A percentile compares a stretch with the other conserved stretches of the same genome.
Evolutionary conservation across 2,113 vertebrate genomes (phyloP).

Genomic region (Paedocypris sp.): DNA sequence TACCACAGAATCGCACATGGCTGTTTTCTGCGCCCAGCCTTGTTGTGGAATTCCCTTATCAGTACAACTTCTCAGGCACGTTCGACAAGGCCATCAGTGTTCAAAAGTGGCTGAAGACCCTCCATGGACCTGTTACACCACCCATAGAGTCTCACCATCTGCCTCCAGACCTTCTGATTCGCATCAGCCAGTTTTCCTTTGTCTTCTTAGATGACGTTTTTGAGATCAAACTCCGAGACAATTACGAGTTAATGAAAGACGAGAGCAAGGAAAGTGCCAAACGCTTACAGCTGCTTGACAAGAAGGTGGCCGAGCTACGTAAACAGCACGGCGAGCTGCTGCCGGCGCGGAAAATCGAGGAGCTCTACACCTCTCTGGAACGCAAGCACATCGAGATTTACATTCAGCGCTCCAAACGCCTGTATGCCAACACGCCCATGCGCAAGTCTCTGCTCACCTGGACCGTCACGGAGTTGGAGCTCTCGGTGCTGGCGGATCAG

Average conservation of each 20-base stretch:
- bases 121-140: constrained; percentile 53
- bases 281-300: constrained; percentile 80
- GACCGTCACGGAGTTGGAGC: constrained; percentile 76
- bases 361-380: constrained; percentile 90
- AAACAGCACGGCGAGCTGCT: constrained; percentile 92
- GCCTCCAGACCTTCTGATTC: constrained; percentile 78
- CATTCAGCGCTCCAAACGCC: constrained; percentile 88
- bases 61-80: constrained; percentile 86
- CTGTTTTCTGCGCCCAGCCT: constrained; percentile 70
- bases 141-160: constrained; percentile 29
- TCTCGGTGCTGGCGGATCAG: constrained; percentile 75
- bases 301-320: constrained; percentile 84
- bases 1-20: constrained; percentile 74
- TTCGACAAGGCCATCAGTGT: constrained; percentile 80
- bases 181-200: constrained; percentile 82
- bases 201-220: constrained; percentile 89
- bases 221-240: constrained; percentile 92
- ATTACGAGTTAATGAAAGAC: constrained; percentile 96
- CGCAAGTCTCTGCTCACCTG: constrained; percentile 87
- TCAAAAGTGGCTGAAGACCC: constrained; percentile 89
- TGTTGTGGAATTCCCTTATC: constrained; percentile 83
- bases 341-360: constrained; percentile 93
- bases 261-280: constrained; percentile 94
- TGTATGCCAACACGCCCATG: constrained; percentile 93
- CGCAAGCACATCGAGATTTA: constrained; percentile 97